phyloP scores from a whole-genome alignment of 1,140 invertebrate genomes.

The Drosophila ambigua region DNA sequence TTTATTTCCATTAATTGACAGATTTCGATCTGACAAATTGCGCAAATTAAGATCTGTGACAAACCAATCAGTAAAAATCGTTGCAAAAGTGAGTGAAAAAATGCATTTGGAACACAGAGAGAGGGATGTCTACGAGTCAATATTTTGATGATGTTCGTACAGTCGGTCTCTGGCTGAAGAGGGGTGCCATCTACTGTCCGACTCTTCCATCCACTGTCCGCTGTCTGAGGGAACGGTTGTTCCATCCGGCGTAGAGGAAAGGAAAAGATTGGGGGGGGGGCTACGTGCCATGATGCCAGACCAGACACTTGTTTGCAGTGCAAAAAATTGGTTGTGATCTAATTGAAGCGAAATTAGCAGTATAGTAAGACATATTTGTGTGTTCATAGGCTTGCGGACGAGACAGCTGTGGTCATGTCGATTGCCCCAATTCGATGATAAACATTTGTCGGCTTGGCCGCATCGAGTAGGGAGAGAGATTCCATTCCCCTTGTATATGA shows the following conservation, averaged over 20 bases:
- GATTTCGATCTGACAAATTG: constrained; percentile 36
- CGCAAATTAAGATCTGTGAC: constrained; percentile 32
- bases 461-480: too few relatives aligned
- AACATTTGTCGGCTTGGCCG: too few relatives aligned
- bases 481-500: too few relatives aligned
- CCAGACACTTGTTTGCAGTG: constrained; percentile 56
- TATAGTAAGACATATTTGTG: neutral
- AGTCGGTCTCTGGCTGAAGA: neutral
- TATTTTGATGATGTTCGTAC: neutral
- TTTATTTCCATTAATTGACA: constrained; percentile 46
- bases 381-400: too few relatives aligned
- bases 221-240: too few relatives aligned
- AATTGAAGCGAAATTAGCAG: constrained; percentile 38
- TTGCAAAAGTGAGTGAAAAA: constrained; percentile 33
- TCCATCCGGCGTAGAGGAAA: too few relatives aligned
- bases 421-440: neutral
- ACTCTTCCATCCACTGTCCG: too few relatives aligned
- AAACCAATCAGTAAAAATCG: constrained; percentile 30
- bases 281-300: too few relatives aligned
- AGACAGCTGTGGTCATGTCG: constrained; percentile 24
- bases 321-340: constrained; percentile 23
- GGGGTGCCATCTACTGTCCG: too few relatives aligned
- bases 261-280: too few relatives aligned
- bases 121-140: neutral
- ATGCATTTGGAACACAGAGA: neutral